Conservation (phyloP, 2,888 invertebrate genomes). For the Cactoblastis cactorum region DNA sequence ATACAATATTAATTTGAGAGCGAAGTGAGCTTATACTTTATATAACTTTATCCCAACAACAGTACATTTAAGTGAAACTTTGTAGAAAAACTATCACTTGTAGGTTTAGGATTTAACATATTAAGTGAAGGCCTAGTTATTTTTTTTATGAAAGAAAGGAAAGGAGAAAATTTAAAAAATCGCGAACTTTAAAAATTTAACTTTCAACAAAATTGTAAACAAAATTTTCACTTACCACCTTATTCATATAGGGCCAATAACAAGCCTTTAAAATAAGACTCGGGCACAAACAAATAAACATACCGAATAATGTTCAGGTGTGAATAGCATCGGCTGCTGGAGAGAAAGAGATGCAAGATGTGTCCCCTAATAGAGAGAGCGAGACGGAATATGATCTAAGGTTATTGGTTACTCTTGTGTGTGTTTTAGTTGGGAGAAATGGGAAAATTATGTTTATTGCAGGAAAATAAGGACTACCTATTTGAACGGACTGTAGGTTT, state of each 20-base stretch:
- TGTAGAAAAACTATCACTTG: no score
- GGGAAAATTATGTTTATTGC: slow-evolving; percentile 7
- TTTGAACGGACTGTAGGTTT: not conserved
- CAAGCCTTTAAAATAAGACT: slow-evolving; percentile 52
- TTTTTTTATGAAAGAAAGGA: no score
- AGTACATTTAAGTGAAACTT: no score
- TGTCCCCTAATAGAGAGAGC: not conserved
- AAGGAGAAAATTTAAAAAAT: no score
- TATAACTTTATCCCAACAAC: no score
- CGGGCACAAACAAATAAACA: slow-evolving; percentile 63
- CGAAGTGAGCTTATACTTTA: no score
- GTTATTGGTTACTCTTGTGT: slow-evolving; percentile 1
- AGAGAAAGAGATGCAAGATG: slow-evolving; percentile 46
- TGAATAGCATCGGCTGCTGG: slow-evolving; percentile 59
- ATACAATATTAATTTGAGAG: no score
- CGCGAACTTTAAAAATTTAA: not conserved
- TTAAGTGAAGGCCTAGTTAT: no score
- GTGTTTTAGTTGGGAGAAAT: slow-evolving; percentile 2
- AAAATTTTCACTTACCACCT: slow-evolving; percentile 28
- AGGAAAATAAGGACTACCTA: not conserved
- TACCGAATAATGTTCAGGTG: slow-evolving; percentile 64
- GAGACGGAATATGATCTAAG: slow-evolving; percentile 1
- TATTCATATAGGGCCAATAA: slow-evolving; percentile 28
- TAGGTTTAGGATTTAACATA: no score
- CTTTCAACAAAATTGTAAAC: not conserved